Base-by-base conservation (phyloP, 2,797 vertebrate genomes). In the Sylvia borin region DNA sequence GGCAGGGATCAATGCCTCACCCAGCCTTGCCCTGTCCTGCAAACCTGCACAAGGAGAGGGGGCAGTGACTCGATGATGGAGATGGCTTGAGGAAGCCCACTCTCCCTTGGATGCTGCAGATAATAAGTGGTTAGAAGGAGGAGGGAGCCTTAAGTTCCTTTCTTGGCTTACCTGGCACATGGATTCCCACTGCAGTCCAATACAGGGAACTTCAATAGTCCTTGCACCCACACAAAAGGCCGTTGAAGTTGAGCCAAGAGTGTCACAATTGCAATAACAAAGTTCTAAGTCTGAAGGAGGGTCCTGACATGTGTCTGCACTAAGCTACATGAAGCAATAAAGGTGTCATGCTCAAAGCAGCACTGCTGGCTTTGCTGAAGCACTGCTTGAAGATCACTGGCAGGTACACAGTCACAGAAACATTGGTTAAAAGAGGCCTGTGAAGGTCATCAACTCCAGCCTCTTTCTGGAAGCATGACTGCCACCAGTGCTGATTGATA, bases 401-500 rank as follows among this genome's bases (percentile, higher is more conserved):
- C 29, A 82, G 60, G 51, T 10, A 62, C 21, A 32, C 2, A 29
- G 31, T 11, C 48, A 71, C 36, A 65, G 88, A 83, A 85, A 91
- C 2, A 2, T 2, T 72, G 47, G 25, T 65, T 29, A 60, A 58
- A 84, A 78, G 58, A 61, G 7, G 50, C 13, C 43, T 62, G 24
- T 40, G 50, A 75, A 61, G 57, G 29, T n/a, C n/a, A 32, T 25
- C 6, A 8, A 10, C 54, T 72, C 16, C 58, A 75, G 2, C 40
- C 26, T 73, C 34, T 27, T 42, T 55, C 71, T 24, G 43, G 36
- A 85, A 82, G 55, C 0, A 2, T 8, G 20, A 32, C 20, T 32
- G 34, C 26, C 3, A 1, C 24, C 57, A 85, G 1, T 0, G 0
- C n/a, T 57, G 21, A 22, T 25, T 83, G 51, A 48, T 42, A 73